Base-by-base conservation (phyloP, 2,113 vertebrate species). In the Tachycineta bicolor region DNA sequence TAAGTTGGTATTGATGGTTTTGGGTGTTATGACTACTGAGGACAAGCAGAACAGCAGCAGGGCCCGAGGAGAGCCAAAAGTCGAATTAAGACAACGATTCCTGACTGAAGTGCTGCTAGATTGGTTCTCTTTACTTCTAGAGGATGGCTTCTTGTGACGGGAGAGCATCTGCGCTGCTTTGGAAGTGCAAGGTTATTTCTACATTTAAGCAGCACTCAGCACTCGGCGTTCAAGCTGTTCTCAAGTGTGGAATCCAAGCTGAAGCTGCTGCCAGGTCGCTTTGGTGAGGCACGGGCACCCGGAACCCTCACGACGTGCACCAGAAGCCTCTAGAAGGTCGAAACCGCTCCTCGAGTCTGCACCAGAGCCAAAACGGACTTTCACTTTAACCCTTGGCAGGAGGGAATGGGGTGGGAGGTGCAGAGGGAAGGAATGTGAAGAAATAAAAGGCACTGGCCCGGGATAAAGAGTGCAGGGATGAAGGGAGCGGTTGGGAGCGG, bases 391-490 rank as follows among this genome's bases (percentile, higher is more conserved):
- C 85, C 91, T 88, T 93, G 92, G 95, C 80, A 86, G 96, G 74
- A 89, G 86, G 89, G 76, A 88, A 89, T 67, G 67, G 94, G 90
- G 97, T 84, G 91, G 67, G 89, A 87, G 94, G 96, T 96, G 92
- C 95, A 96, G 94, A 93, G 95, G 93, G 84, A 87, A 96, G 97
- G 93, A 89, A 97, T 50, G 97, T 97, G 97, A 96, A 97, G 91
- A 94, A 96, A 93, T 88, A 93, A 97, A 96, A 96, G 96, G 96
- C 90, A 69, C 90, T 97, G 93, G 96, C 94, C 78, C 64, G 95
- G 93, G 95, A 96, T 83, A 92, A 82, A 94, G 22, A 96, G 94
- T 97, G 97, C 94, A 94, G 97, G 98, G 97, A 95, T 92, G 93
- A 96, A 91, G 87, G 92, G 92, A 90, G 82, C 64, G 56, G 96